These are phyloP conservation scores for Rhagophthalmus giganteus DNA, from an alignment of 2,888 invertebrate genomes.

Conservation along the genomic window DNA sequence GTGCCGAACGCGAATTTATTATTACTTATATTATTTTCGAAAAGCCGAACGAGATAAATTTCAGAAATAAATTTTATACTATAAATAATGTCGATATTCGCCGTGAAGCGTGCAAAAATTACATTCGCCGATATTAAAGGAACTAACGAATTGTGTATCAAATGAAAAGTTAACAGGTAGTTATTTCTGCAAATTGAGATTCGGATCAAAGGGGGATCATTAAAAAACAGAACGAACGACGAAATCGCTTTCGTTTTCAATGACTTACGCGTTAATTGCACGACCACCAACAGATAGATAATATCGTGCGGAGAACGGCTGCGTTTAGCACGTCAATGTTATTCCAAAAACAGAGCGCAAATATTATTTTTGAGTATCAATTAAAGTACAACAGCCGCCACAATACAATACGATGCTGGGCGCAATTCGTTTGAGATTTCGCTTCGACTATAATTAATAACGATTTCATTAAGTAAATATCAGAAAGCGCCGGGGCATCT, in stretches of 20 bases:
- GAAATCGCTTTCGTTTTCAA: constrained; percentile 14
- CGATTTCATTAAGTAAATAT: constrained; percentile 24
- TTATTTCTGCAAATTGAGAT: not conserved
- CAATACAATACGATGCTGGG: too few species aligned
- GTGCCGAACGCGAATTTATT: too few species aligned
- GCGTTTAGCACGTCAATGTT: constrained; percentile 3
- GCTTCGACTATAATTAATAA: constrained; percentile 8
- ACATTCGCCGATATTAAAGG: too few species aligned
- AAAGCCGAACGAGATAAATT: too few species aligned
- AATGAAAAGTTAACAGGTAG: not conserved
- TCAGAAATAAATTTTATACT: too few species aligned
- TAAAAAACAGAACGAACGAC: constrained; percentile 4
- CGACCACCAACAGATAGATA: constrained; percentile 20
- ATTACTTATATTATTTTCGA: too few species aligned
- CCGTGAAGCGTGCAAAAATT: too few species aligned
- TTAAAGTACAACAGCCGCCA: too few species aligned
- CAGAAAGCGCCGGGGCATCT: constrained; percentile 19
- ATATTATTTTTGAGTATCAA: not conserved
- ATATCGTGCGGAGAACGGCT: constrained; percentile 7
- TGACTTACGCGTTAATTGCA: constrained; percentile 12
- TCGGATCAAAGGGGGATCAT: not conserved
- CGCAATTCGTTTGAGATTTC: too few species aligned
- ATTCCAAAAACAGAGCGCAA: not conserved
- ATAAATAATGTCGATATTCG: too few species aligned
- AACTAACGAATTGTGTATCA: too few species aligned